Conservation (phyloP, 2,797 vertebrate genomes). For the Artibeus lituratus region DNA sequence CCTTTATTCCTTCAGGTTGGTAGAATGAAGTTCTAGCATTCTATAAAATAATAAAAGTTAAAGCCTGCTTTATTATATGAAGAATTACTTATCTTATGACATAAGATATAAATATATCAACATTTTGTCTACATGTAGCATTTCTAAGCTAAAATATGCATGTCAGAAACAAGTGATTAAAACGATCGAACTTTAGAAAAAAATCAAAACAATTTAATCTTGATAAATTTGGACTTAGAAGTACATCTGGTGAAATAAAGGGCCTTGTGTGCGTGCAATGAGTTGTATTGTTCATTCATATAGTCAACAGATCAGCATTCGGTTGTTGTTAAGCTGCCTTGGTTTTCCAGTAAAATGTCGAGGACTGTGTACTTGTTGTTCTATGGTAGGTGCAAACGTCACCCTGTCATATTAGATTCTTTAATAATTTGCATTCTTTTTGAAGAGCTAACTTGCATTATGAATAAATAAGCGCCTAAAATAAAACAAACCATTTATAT, state of each 20-base stretch:
- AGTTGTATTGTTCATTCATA: neutral
- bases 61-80: neutral
- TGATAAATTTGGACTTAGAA: neutral
- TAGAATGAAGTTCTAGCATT: neutral
- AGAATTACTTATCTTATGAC: neutral
- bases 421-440: neutral
- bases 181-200: slow-evolving; percentile 14
- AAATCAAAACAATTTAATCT: neutral
- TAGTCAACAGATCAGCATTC: neutral
- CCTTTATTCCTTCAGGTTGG: neutral
- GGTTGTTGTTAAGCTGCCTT: neutral
- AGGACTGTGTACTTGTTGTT: neutral
- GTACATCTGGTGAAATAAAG: neutral
- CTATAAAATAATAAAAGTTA: neutral
- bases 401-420: neutral
- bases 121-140: neutral
- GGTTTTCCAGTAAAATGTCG: neutral
- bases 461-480: neutral
- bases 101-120: neutral
- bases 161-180: neutral
- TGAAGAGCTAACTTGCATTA: neutral
- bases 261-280: neutral
- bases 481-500: neutral
- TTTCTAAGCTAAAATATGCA: neutral
- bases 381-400: neutral